Evolutionary conservation across 2,888 invertebrate species (phyloP).

Genomic region (Sthenelais limicola): DNA sequence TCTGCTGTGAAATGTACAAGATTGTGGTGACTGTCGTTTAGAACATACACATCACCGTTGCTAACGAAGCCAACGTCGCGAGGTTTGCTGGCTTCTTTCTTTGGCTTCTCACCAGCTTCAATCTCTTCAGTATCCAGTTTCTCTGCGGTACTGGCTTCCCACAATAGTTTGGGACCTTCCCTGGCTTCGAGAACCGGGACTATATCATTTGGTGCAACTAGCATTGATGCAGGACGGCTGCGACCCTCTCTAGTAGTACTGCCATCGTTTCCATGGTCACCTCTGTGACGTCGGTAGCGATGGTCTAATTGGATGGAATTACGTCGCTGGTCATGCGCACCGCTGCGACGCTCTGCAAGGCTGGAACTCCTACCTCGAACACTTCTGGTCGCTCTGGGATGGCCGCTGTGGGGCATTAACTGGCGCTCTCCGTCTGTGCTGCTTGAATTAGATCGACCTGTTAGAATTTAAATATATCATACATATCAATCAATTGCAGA

Average conservation of each 20-base stretch:
- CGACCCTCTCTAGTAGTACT: neutral
- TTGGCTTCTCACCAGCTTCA: too few relatives aligned
- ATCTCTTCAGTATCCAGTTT: neutral
- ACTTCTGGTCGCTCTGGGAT: too few relatives aligned
- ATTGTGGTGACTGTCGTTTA: slow-evolving; percentile 20
- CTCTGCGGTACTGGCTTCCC: slow-evolving; percentile 20
- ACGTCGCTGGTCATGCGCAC: neutral
- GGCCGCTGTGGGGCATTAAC: slow-evolving; percentile 16
- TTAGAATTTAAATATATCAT: too few relatives aligned
- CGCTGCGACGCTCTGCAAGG: slow-evolving; percentile 6
- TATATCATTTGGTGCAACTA: slow-evolving; percentile 11
- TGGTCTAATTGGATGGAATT: neutral
- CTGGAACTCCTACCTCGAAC: neutral
- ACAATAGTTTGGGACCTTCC: neutral
- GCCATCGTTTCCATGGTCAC: neutral
- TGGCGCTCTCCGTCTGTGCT: neutral
- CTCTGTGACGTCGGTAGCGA: slow-evolving; percentile 3
- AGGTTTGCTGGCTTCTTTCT: neutral
- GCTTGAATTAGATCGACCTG: too few relatives aligned
- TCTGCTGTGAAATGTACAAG: slow-evolving; percentile 12
- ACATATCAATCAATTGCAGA: too few relatives aligned
- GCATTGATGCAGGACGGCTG: neutral
- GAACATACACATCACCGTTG: slow-evolving; percentile 13
- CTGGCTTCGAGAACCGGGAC: too few relatives aligned
- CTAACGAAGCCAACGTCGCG: slow-evolving; percentile 22